Base-by-base conservation (phyloP, 2,797 vertebrate genomes). In the Ptychadena robeensis region DNA sequence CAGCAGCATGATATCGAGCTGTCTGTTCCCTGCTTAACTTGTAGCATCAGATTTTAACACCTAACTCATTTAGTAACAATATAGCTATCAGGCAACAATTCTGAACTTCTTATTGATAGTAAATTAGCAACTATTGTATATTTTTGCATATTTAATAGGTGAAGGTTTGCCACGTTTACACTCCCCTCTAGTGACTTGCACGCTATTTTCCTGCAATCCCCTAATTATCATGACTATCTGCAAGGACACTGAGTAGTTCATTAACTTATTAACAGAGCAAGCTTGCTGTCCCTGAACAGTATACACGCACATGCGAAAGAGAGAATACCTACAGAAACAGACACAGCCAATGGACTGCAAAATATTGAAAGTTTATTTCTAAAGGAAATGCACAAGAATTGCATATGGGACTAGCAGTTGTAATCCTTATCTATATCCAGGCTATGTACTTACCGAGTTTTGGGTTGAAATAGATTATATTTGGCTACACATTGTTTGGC, bases 261-360 rank as follows among this genome's bases (percentile, higher is more conserved):
- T 80, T 84, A 84, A 84, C 82, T 84, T 84, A 84, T 84, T 84
- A 84, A 84, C 82, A 63, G 69, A 79, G 69, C 40, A 65, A 31
- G 75, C 27, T 53, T 66, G 30, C 37, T 73, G 68, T 83, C 74
- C 75, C 37, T 72, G 44, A 4, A 34, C 35, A 74, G 69, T n/a
- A 80, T 32, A 79, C 70, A 84, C 63, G 75, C 76, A 84, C 63
- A 83, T 40, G 69, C 11, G 40, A 61, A 57, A 69, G 59, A 28
- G 6, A 15, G 27, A 34, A 44, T 61, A 37, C 28, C 25, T n/a
- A 40, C 15, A 57, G 31, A 28, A 71, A 66, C 12, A 25, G 31
- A 22, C 14, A 37, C 28, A 30, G 48, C 25, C 38, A 38, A 31
- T 31, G 78, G 67, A 70, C 14, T 30, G 59, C 53, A 15, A 75